Evolutionary conservation across 2,888 invertebrate species (phyloP).

Genomic region (Coenonympha arcania): DNA sequence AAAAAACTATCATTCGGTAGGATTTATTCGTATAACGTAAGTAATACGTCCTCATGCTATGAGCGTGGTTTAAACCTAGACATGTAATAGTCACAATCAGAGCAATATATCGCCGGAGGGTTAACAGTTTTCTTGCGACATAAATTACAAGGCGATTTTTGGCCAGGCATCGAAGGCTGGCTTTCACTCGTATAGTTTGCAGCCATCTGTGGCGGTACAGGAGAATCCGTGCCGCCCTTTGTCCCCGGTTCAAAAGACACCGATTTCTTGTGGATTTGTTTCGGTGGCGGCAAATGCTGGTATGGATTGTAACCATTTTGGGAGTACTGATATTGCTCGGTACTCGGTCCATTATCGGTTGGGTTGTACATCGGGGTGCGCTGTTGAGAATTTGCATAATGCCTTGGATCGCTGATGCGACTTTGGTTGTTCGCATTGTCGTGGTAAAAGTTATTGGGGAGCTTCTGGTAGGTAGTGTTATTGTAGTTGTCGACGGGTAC

Average conservation of each 20-base stretch:
- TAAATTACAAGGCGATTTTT: slow-evolving; percentile 84
- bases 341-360: slow-evolving; percentile 37
- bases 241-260: slow-evolving; percentile 83
- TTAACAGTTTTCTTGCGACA: slow-evolving; percentile 89
- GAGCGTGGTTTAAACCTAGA: slow-evolving; percentile 83
- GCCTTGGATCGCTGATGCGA: slow-evolving; percentile 45
- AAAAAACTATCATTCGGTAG: slow-evolving; percentile 24
- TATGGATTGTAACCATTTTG: slow-evolving; percentile 73
- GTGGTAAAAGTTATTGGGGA: slow-evolving; percentile 55
- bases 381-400: slow-evolving; percentile 52
- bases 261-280: slow-evolving; percentile 78
- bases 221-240: slow-evolving; percentile 76
- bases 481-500: slow-evolving; percentile 52
- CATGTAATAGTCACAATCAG: slow-evolving; percentile 95
- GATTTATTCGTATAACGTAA: slow-evolving; percentile 1
- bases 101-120: slow-evolving; percentile 86
- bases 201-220: slow-evolving; percentile 57
- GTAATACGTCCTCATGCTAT: slow-evolving; percentile 38
- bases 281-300: slow-evolving; percentile 76
- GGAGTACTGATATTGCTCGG: slow-evolving; percentile 48
- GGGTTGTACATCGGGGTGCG: slow-evolving; percentile 59
- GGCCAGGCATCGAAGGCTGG: slow-evolving; percentile 41
- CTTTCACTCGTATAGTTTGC: slow-evolving; percentile 47
- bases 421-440: slow-evolving; percentile 44
- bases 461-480: slow-evolving; percentile 54